Evolutionary conservation across 2,888 invertebrate genomes (phyloP).

Genomic region (Melolontha melolontha): DNA sequence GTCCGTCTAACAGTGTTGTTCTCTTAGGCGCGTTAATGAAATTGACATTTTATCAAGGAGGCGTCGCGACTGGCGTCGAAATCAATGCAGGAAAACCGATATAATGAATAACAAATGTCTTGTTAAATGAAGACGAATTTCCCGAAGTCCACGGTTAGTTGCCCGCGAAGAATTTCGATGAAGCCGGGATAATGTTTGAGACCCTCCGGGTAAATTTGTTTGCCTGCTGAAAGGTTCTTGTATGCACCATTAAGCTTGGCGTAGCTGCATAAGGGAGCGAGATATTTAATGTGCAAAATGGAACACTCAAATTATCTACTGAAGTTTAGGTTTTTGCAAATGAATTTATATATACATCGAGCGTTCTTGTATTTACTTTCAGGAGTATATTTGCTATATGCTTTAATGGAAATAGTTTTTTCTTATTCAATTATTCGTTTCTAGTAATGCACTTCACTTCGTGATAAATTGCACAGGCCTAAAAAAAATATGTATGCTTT

Average conservation of each 20-base stretch:
- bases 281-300: not conserved
- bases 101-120: constrained; percentile 64
- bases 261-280: not conserved
- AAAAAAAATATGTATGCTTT: too few relatives aligned
- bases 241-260: constrained; percentile 24
- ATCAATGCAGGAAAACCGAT: constrained; percentile 55
- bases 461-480: too few relatives aligned
- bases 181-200: not conserved
- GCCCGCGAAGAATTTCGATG: constrained; percentile 22
- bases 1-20: not conserved
- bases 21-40: constrained; percentile 46
- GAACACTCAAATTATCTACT: too few relatives aligned
- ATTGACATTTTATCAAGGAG: constrained; percentile 42
- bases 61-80: constrained; percentile 29
- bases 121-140: constrained; percentile 62
- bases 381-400: too few relatives aligned
- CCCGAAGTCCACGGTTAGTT: constrained; percentile 32
- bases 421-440: too few relatives aligned
- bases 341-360: too few relatives aligned
- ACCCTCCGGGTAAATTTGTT: constrained; percentile 18
- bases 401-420: too few relatives aligned
- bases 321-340: too few relatives aligned
- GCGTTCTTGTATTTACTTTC: too few relatives aligned
- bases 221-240: constrained; percentile 26
- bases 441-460: too few relatives aligned